phyloP scores from a whole-genome alignment of 1,140 invertebrate species.

The Drosophila funebris region DNA sequence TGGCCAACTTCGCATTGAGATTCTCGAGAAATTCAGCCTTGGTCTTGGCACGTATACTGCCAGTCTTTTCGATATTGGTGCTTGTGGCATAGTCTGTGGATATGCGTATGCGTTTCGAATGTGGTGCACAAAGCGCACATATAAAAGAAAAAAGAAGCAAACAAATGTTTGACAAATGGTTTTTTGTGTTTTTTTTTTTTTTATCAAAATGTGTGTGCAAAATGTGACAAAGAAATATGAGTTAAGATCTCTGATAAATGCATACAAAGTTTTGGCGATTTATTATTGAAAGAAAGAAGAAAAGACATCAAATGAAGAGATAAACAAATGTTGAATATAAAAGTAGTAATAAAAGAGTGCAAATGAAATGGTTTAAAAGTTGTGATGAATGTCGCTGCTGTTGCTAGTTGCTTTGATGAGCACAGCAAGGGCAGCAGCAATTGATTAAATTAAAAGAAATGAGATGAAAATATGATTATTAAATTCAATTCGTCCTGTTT shows the following conservation, averaged over 20 bases:
- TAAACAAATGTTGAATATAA: not conserved
- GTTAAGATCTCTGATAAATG: conserved; percentile 6
- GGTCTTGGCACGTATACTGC: conserved; percentile 84
- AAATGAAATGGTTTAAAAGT: conserved; percentile 15
- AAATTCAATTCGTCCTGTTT: conserved; percentile 9
- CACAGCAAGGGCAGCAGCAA: not conserved
- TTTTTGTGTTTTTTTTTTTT: not conserved
- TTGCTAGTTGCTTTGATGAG: not conserved
- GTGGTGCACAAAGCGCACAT: conserved; percentile 60
- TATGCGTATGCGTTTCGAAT: conserved; percentile 45
- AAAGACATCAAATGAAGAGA: not conserved
- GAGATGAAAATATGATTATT: conserved; percentile 14
- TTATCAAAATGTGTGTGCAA: not conserved
- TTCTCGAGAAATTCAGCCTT: conserved; percentile 88
- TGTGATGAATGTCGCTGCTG: conserved; percentile 17
- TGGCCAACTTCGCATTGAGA: conserved; percentile 89
- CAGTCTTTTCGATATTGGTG: conserved; percentile 83
- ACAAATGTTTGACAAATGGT: conserved; percentile 19
- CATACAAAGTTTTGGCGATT: not conserved
- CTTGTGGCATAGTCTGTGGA: conserved; percentile 74
- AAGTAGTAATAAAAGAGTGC: conserved; percentile 18
- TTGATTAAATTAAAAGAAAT: conserved; percentile 15
- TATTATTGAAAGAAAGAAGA: conserved; percentile 9
- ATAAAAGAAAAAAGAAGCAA: conserved; percentile 33
- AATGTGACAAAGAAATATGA: conserved; percentile 4